These are phyloP conservation scores for Cylas formicarius DNA, from an alignment of 1,140 invertebrate genomes.

Conservation along the genomic window DNA sequence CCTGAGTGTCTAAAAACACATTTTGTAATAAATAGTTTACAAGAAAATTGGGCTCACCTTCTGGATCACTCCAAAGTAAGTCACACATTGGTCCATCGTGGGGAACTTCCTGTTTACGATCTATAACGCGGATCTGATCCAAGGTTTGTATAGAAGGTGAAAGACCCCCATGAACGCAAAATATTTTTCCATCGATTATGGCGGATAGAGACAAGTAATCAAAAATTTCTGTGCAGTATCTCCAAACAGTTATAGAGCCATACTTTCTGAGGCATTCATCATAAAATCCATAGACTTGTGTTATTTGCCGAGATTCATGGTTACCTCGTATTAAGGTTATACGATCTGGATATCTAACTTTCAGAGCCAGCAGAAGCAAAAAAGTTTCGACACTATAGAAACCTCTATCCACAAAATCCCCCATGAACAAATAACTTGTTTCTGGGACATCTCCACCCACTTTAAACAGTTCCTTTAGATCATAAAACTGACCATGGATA, in stretches of 20 bases:
- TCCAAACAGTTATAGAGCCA: constrained; percentile 97
- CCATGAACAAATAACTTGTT: constrained; percentile 99
- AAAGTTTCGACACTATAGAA: constrained; percentile 99
- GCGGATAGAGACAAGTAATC: constrained; percentile 97
- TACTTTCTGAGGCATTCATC: constrained; percentile 99
- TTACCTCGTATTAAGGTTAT: constrained; percentile 96
- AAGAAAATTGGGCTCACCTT: constrained; percentile 54
- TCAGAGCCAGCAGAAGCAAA: constrained; percentile 90
- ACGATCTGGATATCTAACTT: constrained; percentile 97
- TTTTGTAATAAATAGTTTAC: constrained; percentile 1
- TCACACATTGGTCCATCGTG: constrained; percentile 99
- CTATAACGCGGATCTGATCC: constrained; percentile 97
- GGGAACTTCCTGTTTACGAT: constrained; percentile 97
- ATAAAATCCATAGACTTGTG: constrained; percentile 99
- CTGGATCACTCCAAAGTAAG: constrained; percentile 98
- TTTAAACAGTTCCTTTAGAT: constrained; percentile 97
- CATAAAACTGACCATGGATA: constrained; percentile 99
- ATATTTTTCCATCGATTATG: constrained; percentile 98
- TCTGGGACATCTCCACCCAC: constrained; percentile 98
- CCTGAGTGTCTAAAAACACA: constrained; percentile 66
- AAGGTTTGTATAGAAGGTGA: constrained; percentile 98
- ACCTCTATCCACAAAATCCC: constrained; percentile 98
- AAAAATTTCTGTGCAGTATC: constrained; percentile 99
- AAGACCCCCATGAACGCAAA: constrained; percentile 99
- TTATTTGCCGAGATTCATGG: constrained; percentile 97